Evolutionary conservation across 2,888 invertebrate genomes (phyloP), one percentile per base, ranked within the genome.

Genomic region (Ophion obscuratus): DNA sequence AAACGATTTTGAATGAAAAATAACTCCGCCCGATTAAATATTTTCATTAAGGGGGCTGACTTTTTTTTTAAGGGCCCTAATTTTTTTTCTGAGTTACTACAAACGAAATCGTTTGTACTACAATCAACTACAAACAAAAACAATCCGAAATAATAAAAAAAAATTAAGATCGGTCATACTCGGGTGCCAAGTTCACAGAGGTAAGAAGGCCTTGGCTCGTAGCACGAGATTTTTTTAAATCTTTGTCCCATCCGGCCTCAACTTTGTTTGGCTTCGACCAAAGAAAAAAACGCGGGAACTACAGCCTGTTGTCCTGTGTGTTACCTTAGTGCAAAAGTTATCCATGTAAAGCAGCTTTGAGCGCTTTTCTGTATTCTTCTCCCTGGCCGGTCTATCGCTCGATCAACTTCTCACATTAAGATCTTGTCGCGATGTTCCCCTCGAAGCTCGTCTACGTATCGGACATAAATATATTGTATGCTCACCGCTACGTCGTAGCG

Each of bases 331-430:
- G 36, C 62, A 6, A 62, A 79, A 79, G 20, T 79, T 79, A 62
- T 47, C 17, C 61, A 62, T 31, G 44, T 71, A 78, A 78, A 78
- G 61, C 68, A 70, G 78, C 20, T 79, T 70, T 79, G 44, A 59
- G 24, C n/a, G 70, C 44, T 27, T 59, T 68, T 78, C 40, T 59
- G 57, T 68, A 78, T 36, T 70, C 62, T 31, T 71, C 47, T 31
- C 44, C 47, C 20, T 7, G 1, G 62, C 36, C 70, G 79, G 70
- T 79, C 79, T 62, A 79, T 31, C 70, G 68, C 14, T 79, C 79
- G 79, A 71, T 79, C 61, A 71, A 79, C 79, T 79, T 79, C 44
- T 79, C 47, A 71, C 79, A 71, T 79, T 79, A 71, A 79, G 62
- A 62, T 20, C 62, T 64, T 79, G 20, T 79, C 62, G 47, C 57